Evolutionary conservation across 2,888 invertebrate genomes (phyloP), one percentile per base, ranked within the genome.

Genomic region (Eupithecia pulchellata): DNA sequence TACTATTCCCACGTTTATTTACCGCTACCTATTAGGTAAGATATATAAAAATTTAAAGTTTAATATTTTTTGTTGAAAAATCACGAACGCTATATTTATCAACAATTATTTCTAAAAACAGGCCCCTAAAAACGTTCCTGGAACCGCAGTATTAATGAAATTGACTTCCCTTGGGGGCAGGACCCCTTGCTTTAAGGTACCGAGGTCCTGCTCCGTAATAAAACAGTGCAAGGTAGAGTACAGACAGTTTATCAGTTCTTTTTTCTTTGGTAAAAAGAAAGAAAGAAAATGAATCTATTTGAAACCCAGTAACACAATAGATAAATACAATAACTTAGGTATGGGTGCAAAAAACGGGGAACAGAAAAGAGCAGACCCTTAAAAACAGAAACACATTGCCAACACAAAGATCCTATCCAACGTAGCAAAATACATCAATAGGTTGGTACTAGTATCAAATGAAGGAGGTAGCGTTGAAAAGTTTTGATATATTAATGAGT

Each of bases 71-170:
- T 6, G 47, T 47, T 47, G 8, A 20, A 47, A n/a, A 47, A 47
- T 20, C n/a, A 47, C 20, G 47, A 47, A 42, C 20, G 47, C 20
- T 47, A 47, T 20, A 20, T 20, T 11, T 4, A 42, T 4, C 11
- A 20, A 47, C 47, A 11, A 4, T 9, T 3, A 9, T 3, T 58
- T 20, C 13, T 62, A 3, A 32, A 29, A 62, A 52, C 67, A 62
- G 34, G 57, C 8, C 20, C 64, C 52, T 72, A 60, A 66, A 80
- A 52, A 61, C 64, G 69, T 73, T 72, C 63, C 68, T 67, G 72
- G 67, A 80, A 90, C 91, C 90, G 84, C 91, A 87, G 89, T 86
- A 91, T 91, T 93, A 93, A 93, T 93, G 92, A 93, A 93, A 93
- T 93, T 89, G 91, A 88, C 88, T 89, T 91, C 93, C 91, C 92